These are phyloP conservation scores for Arrhopalites spinosus DNA, from an alignment of 2,888 invertebrate species.

Conservation along the genomic window DNA sequence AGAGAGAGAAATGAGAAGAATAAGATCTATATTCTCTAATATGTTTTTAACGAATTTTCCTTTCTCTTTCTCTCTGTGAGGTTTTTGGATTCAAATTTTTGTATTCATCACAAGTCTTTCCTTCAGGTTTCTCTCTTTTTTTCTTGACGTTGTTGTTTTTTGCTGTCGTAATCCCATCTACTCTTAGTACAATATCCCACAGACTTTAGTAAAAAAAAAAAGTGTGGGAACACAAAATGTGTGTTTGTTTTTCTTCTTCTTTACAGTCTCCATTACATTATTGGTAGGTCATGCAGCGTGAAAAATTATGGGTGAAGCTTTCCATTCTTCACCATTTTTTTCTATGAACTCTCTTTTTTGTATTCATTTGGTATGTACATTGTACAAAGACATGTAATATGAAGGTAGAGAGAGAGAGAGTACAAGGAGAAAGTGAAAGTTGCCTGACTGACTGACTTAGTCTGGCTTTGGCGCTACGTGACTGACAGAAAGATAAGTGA, in stretches of 20 bases:
- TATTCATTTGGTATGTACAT: too few species aligned
- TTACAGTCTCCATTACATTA: not conserved
- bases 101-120: not conserved
- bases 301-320: conserved; percentile 5
- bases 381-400: too few species aligned
- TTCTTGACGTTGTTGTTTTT: not conserved
- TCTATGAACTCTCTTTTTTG: not conserved
- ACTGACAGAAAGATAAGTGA: not conserved
- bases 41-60: too few species aligned
- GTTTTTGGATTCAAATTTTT: not conserved
- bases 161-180: too few species aligned
- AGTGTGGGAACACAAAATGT: conserved; percentile 1
- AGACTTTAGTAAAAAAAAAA: not conserved
- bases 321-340: not conserved
- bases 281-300: conserved; percentile 4
- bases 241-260: not conserved
- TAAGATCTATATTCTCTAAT: too few species aligned
- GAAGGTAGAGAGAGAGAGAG: too few species aligned
- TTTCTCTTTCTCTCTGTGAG: too few species aligned
- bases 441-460: too few species aligned
- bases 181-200: not conserved
- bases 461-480: too few species aligned
- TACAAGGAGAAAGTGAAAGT: too few species aligned
- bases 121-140: not conserved
- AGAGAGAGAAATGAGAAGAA: too few species aligned